Conservation (phyloP, 2,113 vertebrate genomes). For the Ascaphus truei region DNA sequence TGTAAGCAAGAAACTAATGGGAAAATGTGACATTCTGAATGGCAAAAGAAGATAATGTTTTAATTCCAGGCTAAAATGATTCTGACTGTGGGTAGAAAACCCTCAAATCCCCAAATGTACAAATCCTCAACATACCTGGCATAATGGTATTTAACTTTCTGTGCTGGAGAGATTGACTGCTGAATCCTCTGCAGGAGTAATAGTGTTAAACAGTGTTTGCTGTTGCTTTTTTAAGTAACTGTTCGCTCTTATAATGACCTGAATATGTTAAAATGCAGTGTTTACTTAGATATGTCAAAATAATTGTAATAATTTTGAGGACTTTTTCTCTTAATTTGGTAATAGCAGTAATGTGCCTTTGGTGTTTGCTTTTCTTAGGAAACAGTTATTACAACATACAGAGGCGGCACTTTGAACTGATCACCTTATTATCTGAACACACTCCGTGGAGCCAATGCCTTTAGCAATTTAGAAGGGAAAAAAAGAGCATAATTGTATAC, state of each 20-base stretch:
- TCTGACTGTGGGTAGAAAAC: no score
- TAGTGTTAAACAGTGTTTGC: not conserved
- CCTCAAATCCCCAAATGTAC: no score
- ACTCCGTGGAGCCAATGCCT: slow-evolving; percentile 19
- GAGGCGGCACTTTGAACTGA: slow-evolving; percentile 17
- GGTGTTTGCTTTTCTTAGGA: slow-evolving; percentile 17
- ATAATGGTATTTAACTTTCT: not conserved
- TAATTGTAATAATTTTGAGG: slow-evolving; percentile 16
- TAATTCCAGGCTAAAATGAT: no score
- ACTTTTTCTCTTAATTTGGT: not conserved
- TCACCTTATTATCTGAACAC: slow-evolving; percentile 20
- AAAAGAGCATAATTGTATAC: slow-evolving; percentile 21
- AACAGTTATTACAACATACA: slow-evolving; percentile 4
- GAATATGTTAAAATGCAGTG: not conserved
- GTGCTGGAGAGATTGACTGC: not conserved
- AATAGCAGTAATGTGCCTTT: slow-evolving; percentile 2
- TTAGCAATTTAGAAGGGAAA: slow-evolving; percentile 7
- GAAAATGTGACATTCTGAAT: no score
- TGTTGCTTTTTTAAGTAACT: not conserved
- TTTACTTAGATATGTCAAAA: slow-evolving; percentile 17
- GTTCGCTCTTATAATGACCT: not conserved
- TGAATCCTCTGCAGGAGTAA: not conserved
- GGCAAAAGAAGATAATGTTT: no score
- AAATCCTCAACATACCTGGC: not conserved
- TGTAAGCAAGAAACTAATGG: no score